A percentile compares a stretch with the other conserved stretches of the same genome.
Conservation (phyloP, 2,797 vertebrate species). For the Arctocebus calabarensis region DNA sequence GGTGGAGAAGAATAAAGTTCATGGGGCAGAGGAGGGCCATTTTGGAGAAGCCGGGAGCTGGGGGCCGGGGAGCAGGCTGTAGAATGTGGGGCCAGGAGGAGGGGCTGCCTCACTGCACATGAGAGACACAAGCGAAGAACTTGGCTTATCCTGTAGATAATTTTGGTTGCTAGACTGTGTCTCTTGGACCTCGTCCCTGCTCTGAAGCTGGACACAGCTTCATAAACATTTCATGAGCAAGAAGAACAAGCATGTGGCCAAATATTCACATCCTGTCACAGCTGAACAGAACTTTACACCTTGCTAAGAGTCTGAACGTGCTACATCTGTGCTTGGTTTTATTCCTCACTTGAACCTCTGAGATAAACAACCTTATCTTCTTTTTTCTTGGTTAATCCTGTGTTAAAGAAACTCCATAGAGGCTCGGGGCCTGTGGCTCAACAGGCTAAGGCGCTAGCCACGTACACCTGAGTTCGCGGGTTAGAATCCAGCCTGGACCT, state of each 20-base stretch:
- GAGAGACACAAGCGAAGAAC: not conserved
- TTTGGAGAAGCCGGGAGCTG: not conserved
- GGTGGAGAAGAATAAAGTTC: not conserved
- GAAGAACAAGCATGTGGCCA: accelerated
- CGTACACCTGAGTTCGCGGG: too few species aligned
- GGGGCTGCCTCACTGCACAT: accelerated
- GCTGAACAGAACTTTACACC: not conserved
- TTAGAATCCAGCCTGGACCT: too few species aligned
- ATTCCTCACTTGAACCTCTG: not conserved
- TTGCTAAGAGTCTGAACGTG: not conserved
- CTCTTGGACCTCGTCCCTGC: not conserved
- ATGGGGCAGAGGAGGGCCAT: not conserved
- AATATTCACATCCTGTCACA: too few species aligned
- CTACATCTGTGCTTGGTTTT: not conserved
- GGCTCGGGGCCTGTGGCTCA: too few species aligned
- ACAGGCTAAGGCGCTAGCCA: too few species aligned
- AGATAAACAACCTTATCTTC: not conserved
- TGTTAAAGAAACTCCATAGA: not conserved
- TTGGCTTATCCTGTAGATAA: not conserved
- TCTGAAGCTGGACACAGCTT: not conserved
- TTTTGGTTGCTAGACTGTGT: not conserved
- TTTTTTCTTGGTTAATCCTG: not conserved
- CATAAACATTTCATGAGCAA: not conserved
- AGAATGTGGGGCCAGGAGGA: not conserved
- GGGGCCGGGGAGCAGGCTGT: not conserved